Evolutionary conservation across 2,113 vertebrate species (phyloP).

Genomic region (Craseonycteris thonglongyai): DNA sequence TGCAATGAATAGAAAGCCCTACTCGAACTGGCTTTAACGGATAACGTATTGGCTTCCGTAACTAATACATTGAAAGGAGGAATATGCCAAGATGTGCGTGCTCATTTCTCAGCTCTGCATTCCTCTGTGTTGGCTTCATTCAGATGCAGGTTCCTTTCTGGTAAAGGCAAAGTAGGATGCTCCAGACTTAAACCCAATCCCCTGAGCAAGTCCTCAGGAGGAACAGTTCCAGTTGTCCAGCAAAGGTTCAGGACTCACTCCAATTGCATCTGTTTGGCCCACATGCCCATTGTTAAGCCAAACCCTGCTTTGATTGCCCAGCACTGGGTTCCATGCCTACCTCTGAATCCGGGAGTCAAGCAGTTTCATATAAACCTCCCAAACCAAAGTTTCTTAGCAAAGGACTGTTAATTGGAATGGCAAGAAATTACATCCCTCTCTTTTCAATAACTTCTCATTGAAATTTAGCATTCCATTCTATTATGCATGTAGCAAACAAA

Average conservation of each 20-base stretch:
- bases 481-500: neutral
- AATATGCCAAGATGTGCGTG: neutral
- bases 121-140: neutral
- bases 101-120: neutral
- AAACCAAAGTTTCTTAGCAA: neutral
- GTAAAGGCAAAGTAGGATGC: neutral
- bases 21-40: neutral
- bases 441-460: neutral
- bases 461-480: neutral
- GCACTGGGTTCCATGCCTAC: neutral
- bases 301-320: neutral
- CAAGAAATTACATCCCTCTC: neutral
- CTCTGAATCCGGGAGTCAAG: neutral
- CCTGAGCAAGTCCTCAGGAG: neutral
- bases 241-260: neutral
- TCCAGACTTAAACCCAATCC: neutral
- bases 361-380: neutral
- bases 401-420: neutral
- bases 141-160: neutral
- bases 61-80: neutral
- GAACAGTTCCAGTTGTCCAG: neutral
- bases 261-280: neutral
- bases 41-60: neutral
- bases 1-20: neutral
- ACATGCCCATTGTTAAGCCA: neutral